These are phyloP conservation scores for Vidua macroura DNA, from an alignment of 2,113 vertebrate species.

Conservation along the genomic window DNA sequence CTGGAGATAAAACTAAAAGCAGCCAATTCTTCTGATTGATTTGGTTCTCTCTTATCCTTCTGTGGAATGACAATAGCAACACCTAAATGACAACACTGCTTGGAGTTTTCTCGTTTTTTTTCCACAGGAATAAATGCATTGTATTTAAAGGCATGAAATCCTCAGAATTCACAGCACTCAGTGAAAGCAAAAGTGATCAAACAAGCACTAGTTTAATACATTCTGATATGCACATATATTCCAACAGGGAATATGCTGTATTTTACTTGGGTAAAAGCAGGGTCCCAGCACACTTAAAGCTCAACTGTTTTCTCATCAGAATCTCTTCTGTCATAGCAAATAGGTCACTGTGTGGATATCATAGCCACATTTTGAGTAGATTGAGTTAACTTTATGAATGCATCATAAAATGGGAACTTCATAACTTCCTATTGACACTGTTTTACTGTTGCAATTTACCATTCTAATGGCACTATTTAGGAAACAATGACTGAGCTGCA, in stretches of 20 bases:
- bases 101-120: not conserved
- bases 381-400: not conserved
- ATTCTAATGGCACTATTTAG: slow-evolving; percentile 37
- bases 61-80: not conserved
- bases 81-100: not conserved
- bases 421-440: slow-evolving; percentile 5
- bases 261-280: not conserved
- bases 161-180: not conserved
- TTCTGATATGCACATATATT: not conserved
- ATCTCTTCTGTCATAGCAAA: not conserved
- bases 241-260: not conserved
- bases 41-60: not conserved
- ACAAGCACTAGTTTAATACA: not conserved
- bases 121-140: not conserved
- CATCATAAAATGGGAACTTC: slow-evolving; percentile 25
- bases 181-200: not conserved
- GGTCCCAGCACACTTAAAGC: not conserved
- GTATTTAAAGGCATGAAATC: not conserved
- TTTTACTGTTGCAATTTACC: slow-evolving; percentile 55
- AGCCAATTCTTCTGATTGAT: slow-evolving; percentile 9
- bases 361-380: not conserved
- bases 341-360: not conserved
- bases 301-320: not conserved
- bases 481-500: slow-evolving; percentile 54
- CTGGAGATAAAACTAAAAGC: slow-evolving; percentile 26